Evolutionary conservation across 2,113 vertebrate species (phyloP), one percentile per base, ranked within the genome.

Genomic region (Diphyllodes magnificus): DNA sequence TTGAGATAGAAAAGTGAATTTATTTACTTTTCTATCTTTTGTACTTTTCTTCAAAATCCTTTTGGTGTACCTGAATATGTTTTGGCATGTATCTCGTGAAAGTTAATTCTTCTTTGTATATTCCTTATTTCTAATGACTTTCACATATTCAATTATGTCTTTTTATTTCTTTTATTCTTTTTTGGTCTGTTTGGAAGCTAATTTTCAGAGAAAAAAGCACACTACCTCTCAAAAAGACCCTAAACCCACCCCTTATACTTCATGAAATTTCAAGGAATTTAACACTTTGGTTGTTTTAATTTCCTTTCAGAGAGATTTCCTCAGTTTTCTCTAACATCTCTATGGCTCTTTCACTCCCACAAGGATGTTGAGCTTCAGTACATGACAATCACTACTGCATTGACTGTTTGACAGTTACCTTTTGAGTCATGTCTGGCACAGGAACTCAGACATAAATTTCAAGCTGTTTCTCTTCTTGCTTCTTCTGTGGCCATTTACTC

Each of bases 361-460:
- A 76, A 31, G n/a, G 75, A 76, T 22, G 22, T 3, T 82, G 45
- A 88, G 51, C n/a, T 61, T 61, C 10, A 24, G n/a, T 50, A 83
- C 19, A 16, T 5, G 39, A 33, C 5, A 5, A 72, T 17, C 0
- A 0, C 76, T 79, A 20, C 49, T 45, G 30, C 18, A 15, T 4
- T 54, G n/a, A 42, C 39, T 75, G n/a, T 57, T 60, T 47, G 27
- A 31, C 20, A 59, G 35, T n/a, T 49, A 61, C 28, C n/a, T 93
- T 92, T 81, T 45, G 20, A 22, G 51, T 59, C 16, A 6, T 6
- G 37, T 61, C 65, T 7, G 11, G 51, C 37, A 28, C n/a, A 75
- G 65, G 49, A 75, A 75, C 25, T 70, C 18, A 6, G 25, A 17
- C 39, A 82, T 57, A 82, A 85, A 63, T 42, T 39, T 79, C 59